Evolutionary conservation across 2,113 vertebrate species (phyloP).

Genomic region (Trachemys scripta): DNA sequence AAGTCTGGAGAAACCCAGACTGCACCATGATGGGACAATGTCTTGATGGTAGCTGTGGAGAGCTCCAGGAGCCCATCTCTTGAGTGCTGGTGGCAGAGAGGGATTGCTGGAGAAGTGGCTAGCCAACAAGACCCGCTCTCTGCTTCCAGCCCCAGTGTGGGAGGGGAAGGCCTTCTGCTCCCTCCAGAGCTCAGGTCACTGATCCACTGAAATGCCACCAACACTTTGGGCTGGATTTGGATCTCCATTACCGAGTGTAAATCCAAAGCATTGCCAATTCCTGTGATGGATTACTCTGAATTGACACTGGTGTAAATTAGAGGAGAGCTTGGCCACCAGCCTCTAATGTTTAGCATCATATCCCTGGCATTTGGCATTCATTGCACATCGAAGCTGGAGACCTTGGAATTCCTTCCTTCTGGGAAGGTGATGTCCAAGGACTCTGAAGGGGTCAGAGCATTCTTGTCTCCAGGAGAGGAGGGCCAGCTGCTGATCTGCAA

Average conservation of each 20-base stretch:
- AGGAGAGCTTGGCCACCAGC: accelerated
- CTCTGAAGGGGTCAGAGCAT: accelerated
- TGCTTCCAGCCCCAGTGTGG: background rate
- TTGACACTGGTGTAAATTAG: accelerated
- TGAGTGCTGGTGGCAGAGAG: background rate
- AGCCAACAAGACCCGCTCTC: background rate
- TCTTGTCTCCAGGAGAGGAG: accelerated
- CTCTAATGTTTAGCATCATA: accelerated
- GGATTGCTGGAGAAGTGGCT: background rate
- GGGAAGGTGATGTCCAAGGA: background rate
- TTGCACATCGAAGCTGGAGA: accelerated
- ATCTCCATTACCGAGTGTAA: background rate
- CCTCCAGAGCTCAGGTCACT: background rate
- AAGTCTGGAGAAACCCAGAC: background rate
- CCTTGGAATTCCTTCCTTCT: accelerated
- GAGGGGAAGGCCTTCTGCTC: background rate
- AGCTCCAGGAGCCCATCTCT: background rate
- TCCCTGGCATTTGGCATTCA: accelerated
- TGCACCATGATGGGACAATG: background rate
- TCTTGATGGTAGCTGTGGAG: background rate
- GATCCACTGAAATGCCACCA: background rate
- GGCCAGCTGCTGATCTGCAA: accelerated
- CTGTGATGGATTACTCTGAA: background rate
- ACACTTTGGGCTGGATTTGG: background rate
- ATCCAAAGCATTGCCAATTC: background rate